Conservation (phyloP, 1,140 invertebrate species). For the Argopecten irradians region DNA sequence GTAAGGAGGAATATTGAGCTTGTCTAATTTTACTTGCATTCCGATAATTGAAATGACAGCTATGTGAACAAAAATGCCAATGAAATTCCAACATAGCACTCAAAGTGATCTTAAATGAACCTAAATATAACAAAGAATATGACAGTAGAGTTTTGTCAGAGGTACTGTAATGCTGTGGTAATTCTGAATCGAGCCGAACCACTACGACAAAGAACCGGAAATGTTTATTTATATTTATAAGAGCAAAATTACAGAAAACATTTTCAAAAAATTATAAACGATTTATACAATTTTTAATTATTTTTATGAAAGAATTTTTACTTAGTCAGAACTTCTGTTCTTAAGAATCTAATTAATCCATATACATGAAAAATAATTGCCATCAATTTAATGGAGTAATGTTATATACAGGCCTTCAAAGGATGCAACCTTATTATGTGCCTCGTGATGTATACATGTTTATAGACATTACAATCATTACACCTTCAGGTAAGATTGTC, state of each 20-base stretch:
- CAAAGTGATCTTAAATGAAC: background rate
- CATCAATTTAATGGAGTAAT: background rate
- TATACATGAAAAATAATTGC: background rate
- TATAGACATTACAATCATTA: background rate
- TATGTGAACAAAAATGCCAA: conserved; percentile 1
- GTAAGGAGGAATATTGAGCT: conserved; percentile 22
- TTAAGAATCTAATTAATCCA: background rate
- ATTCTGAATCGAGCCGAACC: background rate
- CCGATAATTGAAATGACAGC: background rate
- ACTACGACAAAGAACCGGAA: background rate
- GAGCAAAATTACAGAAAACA: too few species aligned
- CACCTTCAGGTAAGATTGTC: background rate
- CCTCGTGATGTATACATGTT: background rate
- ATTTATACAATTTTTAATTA: too few species aligned
- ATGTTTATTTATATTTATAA: background rate
- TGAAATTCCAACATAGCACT: conserved; percentile 23
- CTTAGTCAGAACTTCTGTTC: background rate
- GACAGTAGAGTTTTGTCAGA: background rate
- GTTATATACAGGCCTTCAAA: background rate
- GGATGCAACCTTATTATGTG: background rate
- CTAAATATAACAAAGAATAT: background rate
- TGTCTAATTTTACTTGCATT: background rate
- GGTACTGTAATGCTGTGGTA: background rate
- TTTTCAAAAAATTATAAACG: too few species aligned
- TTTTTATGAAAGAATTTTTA: background rate